Percentiles rank a stretch among this genome's conserved stretches.
These are phyloP conservation scores for Calycopis cecrops DNA, from an alignment of 1,140 invertebrate species.

Conservation along the genomic window DNA sequence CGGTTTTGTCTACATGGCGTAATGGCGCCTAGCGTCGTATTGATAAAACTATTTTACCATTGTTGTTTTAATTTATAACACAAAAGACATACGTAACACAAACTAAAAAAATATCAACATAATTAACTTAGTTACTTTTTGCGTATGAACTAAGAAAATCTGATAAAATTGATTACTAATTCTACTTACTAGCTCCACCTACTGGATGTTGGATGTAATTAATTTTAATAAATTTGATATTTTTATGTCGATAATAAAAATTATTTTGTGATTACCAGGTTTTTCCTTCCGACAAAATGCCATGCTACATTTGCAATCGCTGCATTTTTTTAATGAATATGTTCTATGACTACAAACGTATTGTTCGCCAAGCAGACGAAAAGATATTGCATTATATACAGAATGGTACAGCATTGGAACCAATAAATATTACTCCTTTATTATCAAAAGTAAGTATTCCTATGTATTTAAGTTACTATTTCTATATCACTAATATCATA, in stretches of 20 bases:
- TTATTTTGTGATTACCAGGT: slow-evolving; percentile 72
- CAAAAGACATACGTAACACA: neutral
- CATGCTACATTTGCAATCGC: slow-evolving; percentile 79
- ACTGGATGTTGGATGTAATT: slow-evolving; percentile 25
- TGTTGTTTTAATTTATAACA: neutral
- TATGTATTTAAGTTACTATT: neutral
- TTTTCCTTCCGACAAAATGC: slow-evolving; percentile 83
- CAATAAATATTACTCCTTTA: slow-evolving; percentile 61
- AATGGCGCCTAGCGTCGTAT: slow-evolving; percentile 38
- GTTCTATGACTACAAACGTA: slow-evolving; percentile 83
- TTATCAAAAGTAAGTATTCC: slow-evolving; percentile 52
- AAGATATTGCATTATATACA: slow-evolving; percentile 79
- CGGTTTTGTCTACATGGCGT: slow-evolving; percentile 33
- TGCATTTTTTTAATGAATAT: slow-evolving; percentile 81
- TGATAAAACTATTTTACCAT: slow-evolving; percentile 14
- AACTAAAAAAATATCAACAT: too few relatives aligned
- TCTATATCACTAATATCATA: too few relatives aligned
- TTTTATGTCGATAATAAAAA: slow-evolving; percentile 10
- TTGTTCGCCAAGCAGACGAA: slow-evolving; percentile 84
- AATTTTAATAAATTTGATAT: slow-evolving; percentile 15
- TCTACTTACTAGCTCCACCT: slow-evolving; percentile 38
- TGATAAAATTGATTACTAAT: neutral
- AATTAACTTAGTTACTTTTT: too few relatives aligned
- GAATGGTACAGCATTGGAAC: slow-evolving; percentile 77
- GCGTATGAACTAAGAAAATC: too few relatives aligned